phyloP scores from a whole-genome alignment of 2,888 invertebrate species.

The Drosophila infuscata region DNA sequence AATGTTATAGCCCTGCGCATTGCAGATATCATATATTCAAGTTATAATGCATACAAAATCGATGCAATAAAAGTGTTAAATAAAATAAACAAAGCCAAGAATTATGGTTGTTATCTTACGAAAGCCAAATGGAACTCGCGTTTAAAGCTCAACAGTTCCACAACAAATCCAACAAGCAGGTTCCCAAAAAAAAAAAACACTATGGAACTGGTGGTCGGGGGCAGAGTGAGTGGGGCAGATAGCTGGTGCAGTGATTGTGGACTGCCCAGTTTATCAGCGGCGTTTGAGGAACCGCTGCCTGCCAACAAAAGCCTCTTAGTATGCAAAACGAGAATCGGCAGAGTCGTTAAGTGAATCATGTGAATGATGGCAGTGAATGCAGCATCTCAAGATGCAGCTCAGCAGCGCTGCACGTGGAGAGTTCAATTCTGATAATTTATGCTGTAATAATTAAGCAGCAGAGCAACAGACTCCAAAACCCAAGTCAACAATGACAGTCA shows the following conservation, averaged over 20 bases:
- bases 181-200: conserved; percentile 10
- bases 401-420: conserved; percentile 12
- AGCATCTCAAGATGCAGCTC: conserved; percentile 62
- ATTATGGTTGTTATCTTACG: conserved; percentile 41
- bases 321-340: conserved; percentile 67
- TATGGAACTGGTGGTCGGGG: background rate
- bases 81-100: conserved; percentile 61
- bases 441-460: conserved; percentile 78
- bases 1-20: conserved; percentile 52
- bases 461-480: conserved; percentile 8
- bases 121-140: conserved; percentile 32
- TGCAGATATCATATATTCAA: conserved; percentile 43
- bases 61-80: conserved; percentile 41
- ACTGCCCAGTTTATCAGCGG: conserved; percentile 46
- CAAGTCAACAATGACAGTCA: conserved; percentile 62
- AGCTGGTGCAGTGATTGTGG: background rate
- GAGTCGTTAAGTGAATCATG: conserved; percentile 63
- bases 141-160: conserved; percentile 25
- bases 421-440: conserved; percentile 67
- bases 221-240: background rate
- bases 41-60: conserved; percentile 1
- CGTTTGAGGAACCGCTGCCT: conserved; percentile 20
- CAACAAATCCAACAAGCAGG: conserved; percentile 42
- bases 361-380: conserved; percentile 38
- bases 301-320: conserved; percentile 72